A percentile compares a stretch with the other conserved stretches of the same genome.
Evolutionary conservation across 1,140 invertebrate species (phyloP).

Genomic region (Uloborus diversus): DNA sequence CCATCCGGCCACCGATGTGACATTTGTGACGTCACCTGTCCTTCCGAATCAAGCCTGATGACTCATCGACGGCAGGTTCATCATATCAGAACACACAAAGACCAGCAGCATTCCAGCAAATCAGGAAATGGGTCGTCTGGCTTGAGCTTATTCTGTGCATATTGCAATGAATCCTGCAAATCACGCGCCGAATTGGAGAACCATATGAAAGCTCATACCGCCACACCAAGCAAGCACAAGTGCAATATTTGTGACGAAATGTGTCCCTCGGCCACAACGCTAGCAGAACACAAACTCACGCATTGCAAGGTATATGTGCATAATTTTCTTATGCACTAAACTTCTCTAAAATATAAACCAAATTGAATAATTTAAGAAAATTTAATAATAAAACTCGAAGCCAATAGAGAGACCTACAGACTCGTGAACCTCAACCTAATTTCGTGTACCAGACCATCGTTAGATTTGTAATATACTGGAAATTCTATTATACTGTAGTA

Average conservation of each 20-base stretch:
- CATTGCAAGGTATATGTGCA: conserved; percentile 89
- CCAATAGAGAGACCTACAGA: no score
- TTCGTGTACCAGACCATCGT: no score
- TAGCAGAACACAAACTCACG: conserved; percentile 92
- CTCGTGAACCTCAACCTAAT: no score
- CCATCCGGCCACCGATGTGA: conserved; percentile 64
- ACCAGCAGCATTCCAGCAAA: conserved; percentile 63
- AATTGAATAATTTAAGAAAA: no score
- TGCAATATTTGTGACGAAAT: conserved; percentile 96
- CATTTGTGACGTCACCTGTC: conserved; percentile 37
- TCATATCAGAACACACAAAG: conserved; percentile 55
- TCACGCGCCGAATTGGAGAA: conserved; percentile 85
- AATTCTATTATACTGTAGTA: no score
- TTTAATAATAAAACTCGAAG: no score
- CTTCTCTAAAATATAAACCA: no score
- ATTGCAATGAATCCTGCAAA: conserved; percentile 89
- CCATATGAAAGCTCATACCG: conserved; percentile 83
- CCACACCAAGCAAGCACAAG: conserved; percentile 80
- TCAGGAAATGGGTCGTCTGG: conserved; percentile 65
- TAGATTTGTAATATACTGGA: no score
- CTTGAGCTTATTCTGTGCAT: conserved; percentile 89
- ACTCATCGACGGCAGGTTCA: conserved; percentile 61
- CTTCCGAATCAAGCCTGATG: conserved; percentile 28
- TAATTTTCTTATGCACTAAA: no score
- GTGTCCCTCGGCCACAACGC: conserved; percentile 79